phyloP scores from a whole-genome alignment of 2,797 vertebrate genomes.

The Pangasius mekongensis region DNA sequence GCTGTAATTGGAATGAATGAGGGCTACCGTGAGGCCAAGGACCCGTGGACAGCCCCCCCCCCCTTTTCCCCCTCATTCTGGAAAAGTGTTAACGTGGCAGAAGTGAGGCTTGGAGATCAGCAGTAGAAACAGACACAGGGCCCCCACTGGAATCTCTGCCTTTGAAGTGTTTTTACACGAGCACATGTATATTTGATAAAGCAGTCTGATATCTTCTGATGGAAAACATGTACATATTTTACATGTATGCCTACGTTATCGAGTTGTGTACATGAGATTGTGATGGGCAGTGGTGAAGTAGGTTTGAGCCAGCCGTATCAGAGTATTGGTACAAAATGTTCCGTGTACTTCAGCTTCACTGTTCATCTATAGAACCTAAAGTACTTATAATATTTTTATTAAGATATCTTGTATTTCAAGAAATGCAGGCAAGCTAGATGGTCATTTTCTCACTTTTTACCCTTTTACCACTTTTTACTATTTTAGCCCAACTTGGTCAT shows the following conservation, averaged over 20 bases:
- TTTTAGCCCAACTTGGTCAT: neutral
- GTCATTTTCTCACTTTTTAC: neutral
- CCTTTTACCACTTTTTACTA: neutral
- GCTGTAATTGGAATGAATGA: constrained; percentile 43
- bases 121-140: constrained; percentile 5
- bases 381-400: neutral
- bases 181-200: constrained; percentile 27
- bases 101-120: constrained; percentile 31
- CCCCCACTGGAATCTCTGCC: constrained; percentile 45
- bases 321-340: no score
- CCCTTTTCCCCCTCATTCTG: constrained; percentile 16
- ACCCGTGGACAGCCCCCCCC: constrained; percentile 21
- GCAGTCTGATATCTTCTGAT: constrained; percentile 42
- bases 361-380: neutral
- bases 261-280: neutral
- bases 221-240: constrained; percentile 10
- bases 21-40: constrained; percentile 26
- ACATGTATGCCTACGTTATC: neutral
- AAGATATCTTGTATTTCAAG: neutral
- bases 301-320: neutral
- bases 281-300: constrained; percentile 11
- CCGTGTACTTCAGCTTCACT: neutral
- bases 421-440: neutral
- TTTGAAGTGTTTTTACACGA: constrained; percentile 29
- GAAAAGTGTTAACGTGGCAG: constrained; percentile 55